These are phyloP conservation scores for Psilopogon haemacephalus DNA, from an alignment of 2,113 vertebrate species.

Conservation along the genomic window DNA sequence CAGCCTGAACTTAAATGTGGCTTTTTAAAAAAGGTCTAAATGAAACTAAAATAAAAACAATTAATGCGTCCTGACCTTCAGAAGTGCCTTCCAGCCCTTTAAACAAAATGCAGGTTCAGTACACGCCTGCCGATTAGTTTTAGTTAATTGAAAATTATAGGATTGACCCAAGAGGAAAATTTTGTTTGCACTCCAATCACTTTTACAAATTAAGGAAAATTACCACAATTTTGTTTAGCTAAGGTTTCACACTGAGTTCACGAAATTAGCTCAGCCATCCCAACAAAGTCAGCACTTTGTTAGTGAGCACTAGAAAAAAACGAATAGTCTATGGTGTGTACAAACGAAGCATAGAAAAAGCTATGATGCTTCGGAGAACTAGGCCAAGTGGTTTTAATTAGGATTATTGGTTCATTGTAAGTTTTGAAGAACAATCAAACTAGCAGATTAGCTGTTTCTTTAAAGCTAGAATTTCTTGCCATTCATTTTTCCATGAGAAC, in stretches of 20 bases:
- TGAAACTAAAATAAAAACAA: constrained; percentile 71
- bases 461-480: constrained; percentile 82
- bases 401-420: constrained; percentile 85
- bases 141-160: constrained; percentile 90
- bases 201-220: constrained; percentile 88
- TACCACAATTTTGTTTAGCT: constrained; percentile 87
- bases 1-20: constrained; percentile 35
- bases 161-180: constrained; percentile 88
- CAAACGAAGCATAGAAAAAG: constrained; percentile 82
- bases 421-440: constrained; percentile 86
- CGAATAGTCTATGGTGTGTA: constrained; percentile 83
- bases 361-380: constrained; percentile 81
- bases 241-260: constrained; percentile 85
- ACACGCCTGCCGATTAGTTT: constrained; percentile 80
- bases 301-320: constrained; percentile 76
- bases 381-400: constrained; percentile 86
- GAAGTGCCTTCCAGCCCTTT: constrained; percentile 81
- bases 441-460: constrained; percentile 84
- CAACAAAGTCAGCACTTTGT: constrained; percentile 84
- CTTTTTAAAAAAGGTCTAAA: constrained; percentile 44
- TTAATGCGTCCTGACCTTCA: constrained; percentile 74
- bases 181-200: constrained; percentile 88
- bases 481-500: constrained; percentile 87
- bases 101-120: constrained; percentile 82
- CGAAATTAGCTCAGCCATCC: constrained; percentile 84